Percentiles rank a stretch among this genome's conserved stretches.
Evolutionary conservation across 2,888 invertebrate species (phyloP).

Genomic region (Camptogramma bilineatum): DNA sequence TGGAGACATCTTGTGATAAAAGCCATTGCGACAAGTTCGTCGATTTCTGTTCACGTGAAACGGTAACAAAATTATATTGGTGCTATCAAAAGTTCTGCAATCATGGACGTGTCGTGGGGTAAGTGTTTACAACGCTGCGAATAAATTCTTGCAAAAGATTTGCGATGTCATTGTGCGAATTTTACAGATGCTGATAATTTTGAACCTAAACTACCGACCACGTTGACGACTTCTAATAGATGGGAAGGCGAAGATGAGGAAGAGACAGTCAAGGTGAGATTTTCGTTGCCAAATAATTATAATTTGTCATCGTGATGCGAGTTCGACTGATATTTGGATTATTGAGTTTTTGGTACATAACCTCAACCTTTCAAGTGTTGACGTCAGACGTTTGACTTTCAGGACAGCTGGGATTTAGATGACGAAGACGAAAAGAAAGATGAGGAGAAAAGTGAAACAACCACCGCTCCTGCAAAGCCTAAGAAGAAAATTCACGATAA

Average conservation of each 20-base stretch:
- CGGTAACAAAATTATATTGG: constrained; percentile 75
- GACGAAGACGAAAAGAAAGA: constrained; percentile 93
- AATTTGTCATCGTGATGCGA: constrained; percentile 38
- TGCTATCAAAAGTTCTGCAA: constrained; percentile 70
- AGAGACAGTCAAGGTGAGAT: constrained; percentile 91
- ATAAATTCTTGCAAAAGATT: constrained; percentile 46
- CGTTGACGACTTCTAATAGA: constrained; percentile 87
- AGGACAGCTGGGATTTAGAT: constrained; percentile 97
- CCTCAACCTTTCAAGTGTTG: constrained; percentile 76
- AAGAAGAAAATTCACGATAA: constrained; percentile 92
- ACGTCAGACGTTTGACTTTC: constrained; percentile 65
- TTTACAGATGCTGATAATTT: constrained; percentile 90
- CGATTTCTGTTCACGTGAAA: constrained; percentile 78
- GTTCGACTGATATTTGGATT: constrained; percentile 33
- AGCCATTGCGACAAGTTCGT: constrained; percentile 71
- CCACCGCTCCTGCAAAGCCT: constrained; percentile 87
- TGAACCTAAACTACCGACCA: constrained; percentile 87
- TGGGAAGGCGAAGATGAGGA: constrained; percentile 97
- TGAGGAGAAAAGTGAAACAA: constrained; percentile 87
- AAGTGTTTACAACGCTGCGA: constrained; percentile 60
- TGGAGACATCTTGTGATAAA: constrained; percentile 85
- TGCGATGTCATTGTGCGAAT: constrained; percentile 61
- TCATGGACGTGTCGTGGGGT: constrained; percentile 91
- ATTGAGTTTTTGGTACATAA: constrained; percentile 59
- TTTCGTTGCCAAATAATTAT: constrained; percentile 65